Conservation (phyloP, 2,113 vertebrate species). For the Gymnorhina tibicen region DNA sequence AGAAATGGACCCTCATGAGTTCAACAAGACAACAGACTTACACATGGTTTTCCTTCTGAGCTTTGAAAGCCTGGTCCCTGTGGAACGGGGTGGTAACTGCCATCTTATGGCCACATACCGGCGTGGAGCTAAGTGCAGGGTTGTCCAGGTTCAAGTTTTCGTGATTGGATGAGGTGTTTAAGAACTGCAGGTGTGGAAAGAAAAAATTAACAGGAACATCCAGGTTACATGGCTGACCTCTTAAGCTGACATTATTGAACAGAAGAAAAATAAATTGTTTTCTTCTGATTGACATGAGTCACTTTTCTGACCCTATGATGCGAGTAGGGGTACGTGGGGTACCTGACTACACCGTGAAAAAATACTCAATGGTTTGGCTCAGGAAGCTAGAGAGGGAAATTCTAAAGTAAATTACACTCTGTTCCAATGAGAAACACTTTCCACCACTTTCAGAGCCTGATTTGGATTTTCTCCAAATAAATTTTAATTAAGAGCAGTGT, state of each 20-base stretch:
- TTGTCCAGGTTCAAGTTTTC: conserved; percentile 83
- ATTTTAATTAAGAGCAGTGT: not conserved
- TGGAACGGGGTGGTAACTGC: conserved; percentile 74
- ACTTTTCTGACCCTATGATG: not conserved
- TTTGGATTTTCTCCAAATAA: not conserved
- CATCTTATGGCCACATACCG: conserved; percentile 84
- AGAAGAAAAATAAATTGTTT: not conserved
- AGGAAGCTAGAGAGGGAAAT: not conserved
- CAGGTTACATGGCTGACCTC: not conserved
- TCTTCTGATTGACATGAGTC: not conserved
- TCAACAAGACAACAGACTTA: conserved; percentile 65
- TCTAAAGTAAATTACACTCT: not conserved
- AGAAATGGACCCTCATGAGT: not conserved
- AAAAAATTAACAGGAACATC: not conserved
- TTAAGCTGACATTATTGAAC: not conserved
- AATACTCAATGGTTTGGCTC: not conserved
- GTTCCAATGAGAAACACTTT: not conserved
- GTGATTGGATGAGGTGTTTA: conserved; percentile 85
- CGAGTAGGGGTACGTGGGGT: not conserved
- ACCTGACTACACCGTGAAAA: not conserved
- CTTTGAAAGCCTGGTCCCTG: conserved; percentile 79
- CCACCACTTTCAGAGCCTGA: not conserved
- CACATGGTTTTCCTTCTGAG: conserved; percentile 90
- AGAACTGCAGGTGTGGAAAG: conserved; percentile 78
- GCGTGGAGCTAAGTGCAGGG: conserved; percentile 78